These are phyloP conservation scores for Eunapius fragilis DNA, from an alignment of 37 sponge, comb jelly and placozoan species.

Conservation along the genomic window DNA sequence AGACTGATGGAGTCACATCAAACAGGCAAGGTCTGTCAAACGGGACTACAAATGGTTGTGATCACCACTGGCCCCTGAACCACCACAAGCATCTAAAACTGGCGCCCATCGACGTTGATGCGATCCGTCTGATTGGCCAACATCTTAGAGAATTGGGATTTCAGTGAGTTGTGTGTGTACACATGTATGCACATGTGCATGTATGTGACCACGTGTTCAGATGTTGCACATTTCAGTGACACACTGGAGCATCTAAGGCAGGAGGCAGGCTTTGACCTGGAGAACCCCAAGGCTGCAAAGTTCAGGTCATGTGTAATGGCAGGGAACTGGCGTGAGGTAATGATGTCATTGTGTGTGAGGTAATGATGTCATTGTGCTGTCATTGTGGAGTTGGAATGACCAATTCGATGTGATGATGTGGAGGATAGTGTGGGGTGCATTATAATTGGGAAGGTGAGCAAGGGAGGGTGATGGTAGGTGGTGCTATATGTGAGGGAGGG, in stretches of 20 bases:
- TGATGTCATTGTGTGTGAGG: background rate
- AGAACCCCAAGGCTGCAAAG: conserved; percentile 89
- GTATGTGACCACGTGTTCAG: background rate
- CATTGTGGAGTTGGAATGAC: too few relatives aligned
- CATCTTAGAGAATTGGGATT: conserved; percentile 90
- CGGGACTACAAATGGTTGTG: background rate
- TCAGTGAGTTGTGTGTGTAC: conserved; percentile 65
- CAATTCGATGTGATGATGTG: background rate
- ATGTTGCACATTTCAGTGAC: conserved; percentile 30
- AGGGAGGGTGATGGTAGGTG: too few relatives aligned
- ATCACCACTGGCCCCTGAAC: background rate
- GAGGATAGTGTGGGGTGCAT: background rate
- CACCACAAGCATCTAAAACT: background rate
- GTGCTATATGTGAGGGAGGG: too few relatives aligned
- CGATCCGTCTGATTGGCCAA: conserved; percentile 92
- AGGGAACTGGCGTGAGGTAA: conserved; percentile 92
- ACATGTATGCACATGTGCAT: background rate
- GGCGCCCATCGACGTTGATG: conserved; percentile 63
- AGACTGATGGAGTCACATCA: background rate
- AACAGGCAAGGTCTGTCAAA: background rate
- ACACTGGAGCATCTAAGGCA: conserved; percentile 76
- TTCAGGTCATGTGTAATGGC: conserved; percentile 76
- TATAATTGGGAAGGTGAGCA: background rate
- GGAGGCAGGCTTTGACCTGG: conserved; percentile 90
- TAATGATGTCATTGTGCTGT: background rate